Conservation (phyloP, 2,113 vertebrate species). For the Jaculus jaculus region DNA sequence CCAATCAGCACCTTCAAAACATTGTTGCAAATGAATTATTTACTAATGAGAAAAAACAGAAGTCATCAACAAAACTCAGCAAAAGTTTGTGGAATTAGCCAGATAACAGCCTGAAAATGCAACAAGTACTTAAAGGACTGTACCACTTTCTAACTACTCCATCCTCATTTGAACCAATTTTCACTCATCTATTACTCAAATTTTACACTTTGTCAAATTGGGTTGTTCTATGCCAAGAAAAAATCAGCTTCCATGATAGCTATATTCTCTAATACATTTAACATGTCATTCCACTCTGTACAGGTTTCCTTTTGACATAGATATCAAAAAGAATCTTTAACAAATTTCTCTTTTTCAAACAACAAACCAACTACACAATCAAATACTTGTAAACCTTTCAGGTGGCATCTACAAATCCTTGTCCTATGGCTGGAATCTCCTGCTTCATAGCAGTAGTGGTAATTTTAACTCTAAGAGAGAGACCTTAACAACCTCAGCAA, state of each 20-base stretch:
- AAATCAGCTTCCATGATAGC: constrained; percentile 59
- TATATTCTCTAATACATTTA: constrained; percentile 55
- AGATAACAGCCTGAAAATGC: constrained; percentile 62
- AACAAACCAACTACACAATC: constrained; percentile 74
- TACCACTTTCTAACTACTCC: constrained; percentile 1
- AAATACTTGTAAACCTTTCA: constrained; percentile 78
- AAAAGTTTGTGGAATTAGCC: constrained; percentile 72
- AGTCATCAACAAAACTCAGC: constrained; percentile 48
- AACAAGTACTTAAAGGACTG: not conserved
- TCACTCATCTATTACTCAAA: constrained; percentile 18
- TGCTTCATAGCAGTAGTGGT: constrained; percentile 39
- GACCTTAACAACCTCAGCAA: constrained; percentile 51
- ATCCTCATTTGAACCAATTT: constrained; percentile 19
- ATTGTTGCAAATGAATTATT: constrained; percentile 56
- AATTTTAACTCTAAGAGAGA: constrained; percentile 56
- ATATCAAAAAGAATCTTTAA: constrained; percentile 65
- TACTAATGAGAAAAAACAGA: constrained; percentile 63
- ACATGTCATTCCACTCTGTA: constrained; percentile 5
- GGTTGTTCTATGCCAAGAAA: constrained; percentile 38
- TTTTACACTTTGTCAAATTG: constrained; percentile 46
- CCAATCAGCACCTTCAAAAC: constrained; percentile 69
- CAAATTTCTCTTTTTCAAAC: constrained; percentile 65
- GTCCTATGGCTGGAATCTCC: constrained; percentile 65
- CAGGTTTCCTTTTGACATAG: constrained; percentile 65
- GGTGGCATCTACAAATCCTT: constrained; percentile 47